Conservation (phyloP, 2,113 vertebrate species). For the Parotia lawesii region DNA sequence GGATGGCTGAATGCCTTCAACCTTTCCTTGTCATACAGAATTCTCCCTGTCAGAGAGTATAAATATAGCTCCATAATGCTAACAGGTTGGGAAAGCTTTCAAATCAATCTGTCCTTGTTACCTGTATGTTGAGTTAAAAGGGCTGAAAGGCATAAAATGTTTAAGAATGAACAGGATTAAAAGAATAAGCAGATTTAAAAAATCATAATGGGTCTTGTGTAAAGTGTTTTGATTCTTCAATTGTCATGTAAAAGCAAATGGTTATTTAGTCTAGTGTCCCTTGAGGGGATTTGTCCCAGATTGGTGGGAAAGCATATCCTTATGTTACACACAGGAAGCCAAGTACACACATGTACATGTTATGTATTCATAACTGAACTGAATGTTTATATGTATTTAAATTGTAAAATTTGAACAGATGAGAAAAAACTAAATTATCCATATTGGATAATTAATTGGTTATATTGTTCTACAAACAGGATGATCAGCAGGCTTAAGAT, state of each 20-base stretch:
- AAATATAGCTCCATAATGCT: neutral
- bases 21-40: neutral
- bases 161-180: neutral
- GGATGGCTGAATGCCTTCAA: neutral
- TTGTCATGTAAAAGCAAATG: neutral
- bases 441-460: neutral
- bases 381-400: neutral
- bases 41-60: neutral
- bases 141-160: neutral
- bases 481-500: neutral
- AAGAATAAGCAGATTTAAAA: neutral
- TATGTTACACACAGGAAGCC: neutral
- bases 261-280: neutral
- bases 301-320: neutral
- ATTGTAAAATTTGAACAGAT: neutral
- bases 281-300: neutral
- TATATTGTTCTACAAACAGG: neutral
- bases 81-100: neutral
- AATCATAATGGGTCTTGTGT: neutral
- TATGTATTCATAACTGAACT: neutral
- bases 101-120: neutral
- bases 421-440: neutral
- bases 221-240: neutral
- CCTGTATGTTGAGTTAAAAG: neutral
- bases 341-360: neutral